Evolutionary conservation across 2,113 vertebrate species (phyloP).

Genomic region (Leptosomus discolor): DNA sequence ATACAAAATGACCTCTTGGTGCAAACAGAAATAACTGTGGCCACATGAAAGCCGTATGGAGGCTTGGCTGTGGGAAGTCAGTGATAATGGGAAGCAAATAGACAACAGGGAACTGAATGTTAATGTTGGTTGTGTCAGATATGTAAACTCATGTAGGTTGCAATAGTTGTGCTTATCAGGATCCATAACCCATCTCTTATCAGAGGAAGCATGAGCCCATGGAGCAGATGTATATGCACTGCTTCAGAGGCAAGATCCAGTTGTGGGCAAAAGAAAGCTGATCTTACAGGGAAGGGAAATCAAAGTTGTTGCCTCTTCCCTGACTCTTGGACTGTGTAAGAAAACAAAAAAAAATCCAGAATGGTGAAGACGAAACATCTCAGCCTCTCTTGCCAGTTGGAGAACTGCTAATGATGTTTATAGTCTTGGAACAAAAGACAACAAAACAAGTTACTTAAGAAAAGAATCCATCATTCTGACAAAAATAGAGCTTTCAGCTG

Average conservation of each 20-base stretch:
- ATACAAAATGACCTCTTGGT: not conserved
- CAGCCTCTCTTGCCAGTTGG: constrained; percentile 16
- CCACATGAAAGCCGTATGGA: not conserved
- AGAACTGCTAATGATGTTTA: constrained; percentile 41
- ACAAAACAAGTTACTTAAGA: constrained; percentile 53
- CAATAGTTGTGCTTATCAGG: not conserved
- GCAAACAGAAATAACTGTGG: constrained; percentile 1
- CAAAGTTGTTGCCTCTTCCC: not conserved
- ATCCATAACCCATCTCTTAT: not conserved
- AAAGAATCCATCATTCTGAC: constrained; percentile 56
- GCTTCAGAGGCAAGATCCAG: not conserved
- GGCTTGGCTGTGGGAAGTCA: not conserved
- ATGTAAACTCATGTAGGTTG: not conserved
- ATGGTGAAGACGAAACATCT: not conserved
- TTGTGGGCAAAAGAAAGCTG: not conserved
- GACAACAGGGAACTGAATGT: not conserved
- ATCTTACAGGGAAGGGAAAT: not conserved
- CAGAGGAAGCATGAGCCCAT: accelerated
- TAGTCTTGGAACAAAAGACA: constrained; percentile 45
- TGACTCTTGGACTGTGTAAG: not conserved
- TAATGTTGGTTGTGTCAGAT: not conserved
- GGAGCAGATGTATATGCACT: not conserved
- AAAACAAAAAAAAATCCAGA: constrained; percentile 1
- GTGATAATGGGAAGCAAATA: not conserved
- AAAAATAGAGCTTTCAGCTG: constrained; percentile 60